These are phyloP conservation scores for Pseudochirops cupreus DNA, from an alignment of 2,797 vertebrate genomes.

Conservation along the genomic window DNA sequence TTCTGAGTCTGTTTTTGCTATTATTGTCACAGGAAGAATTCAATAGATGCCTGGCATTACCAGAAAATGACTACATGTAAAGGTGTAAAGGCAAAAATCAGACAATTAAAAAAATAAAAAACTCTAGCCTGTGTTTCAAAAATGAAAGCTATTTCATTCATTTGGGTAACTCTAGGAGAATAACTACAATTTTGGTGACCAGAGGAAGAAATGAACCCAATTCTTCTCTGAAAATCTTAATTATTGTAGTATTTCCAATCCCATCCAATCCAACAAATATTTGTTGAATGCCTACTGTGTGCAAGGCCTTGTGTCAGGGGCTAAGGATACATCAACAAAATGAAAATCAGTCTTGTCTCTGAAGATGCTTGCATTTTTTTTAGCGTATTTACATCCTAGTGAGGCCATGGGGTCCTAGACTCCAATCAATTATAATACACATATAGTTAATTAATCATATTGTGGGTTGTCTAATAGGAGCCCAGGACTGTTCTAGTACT, in stretches of 20 bases:
- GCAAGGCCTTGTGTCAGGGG: not conserved
- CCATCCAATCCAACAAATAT: not conserved
- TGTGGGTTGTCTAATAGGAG: not conserved
- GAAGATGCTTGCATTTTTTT: not conserved
- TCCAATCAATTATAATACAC: not conserved
- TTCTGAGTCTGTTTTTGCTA: not conserved
- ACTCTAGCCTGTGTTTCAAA: not conserved
- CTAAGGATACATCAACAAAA: not conserved
- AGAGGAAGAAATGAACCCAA: conserved; percentile 41
- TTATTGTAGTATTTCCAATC: conserved; percentile 1
- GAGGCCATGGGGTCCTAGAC: not conserved
- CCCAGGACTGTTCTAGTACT: not conserved
- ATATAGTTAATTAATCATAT: not conserved
- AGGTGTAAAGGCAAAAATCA: not conserved
- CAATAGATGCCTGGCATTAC: not conserved
- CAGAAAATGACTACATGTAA: not conserved
- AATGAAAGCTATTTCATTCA: not conserved
- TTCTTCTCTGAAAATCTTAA: conserved; percentile 9
- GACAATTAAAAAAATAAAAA: not conserved
- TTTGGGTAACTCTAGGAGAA: not conserved
- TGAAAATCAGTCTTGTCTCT: not conserved
- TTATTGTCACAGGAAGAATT: not conserved
- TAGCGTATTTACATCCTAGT: conserved; percentile 19
- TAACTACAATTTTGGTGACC: not conserved
- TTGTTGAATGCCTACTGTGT: not conserved